Evolutionary conservation across 2,113 vertebrate genomes (phyloP), one percentile per base, ranked within the genome.

Genomic region (Cynoglossus semilaevis): DNA sequence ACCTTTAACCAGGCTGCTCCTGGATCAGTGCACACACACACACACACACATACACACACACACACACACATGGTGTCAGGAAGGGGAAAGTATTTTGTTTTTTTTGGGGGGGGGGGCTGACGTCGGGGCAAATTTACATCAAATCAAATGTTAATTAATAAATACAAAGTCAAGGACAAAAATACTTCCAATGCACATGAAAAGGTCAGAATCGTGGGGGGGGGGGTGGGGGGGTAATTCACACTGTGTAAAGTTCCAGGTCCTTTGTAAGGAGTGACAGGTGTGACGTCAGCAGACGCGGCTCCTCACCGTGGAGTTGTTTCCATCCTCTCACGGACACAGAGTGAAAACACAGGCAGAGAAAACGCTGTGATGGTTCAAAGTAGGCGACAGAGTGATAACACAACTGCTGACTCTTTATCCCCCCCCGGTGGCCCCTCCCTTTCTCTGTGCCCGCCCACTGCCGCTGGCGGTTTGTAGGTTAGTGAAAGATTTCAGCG

Each of bases 401-500:
- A 88, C 79, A 81, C 84, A 84, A 84, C 83, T 51, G 77, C 66
- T 43, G 77, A 47, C 74, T 70, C 72, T 71, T 83, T 83, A 88
- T 77, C 79, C 73, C 48, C 53, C 63, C 14, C n/a, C 9, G 47
- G 72, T 75, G 72, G 54, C 22, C 85, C 73, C 79, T 51, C 65
- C 53, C 58, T 9, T 11, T 11, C 37, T 13, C 52, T 13, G 8
- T 50, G 76, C 77, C 79, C 56, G 19, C 85, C 74, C 78, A 46
- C 70, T 29, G 57, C 67, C 72, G 79, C 79, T 68, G 74, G 55
- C 76, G 84, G 83, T 91, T 91, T 89, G 84, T 90, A 88, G 90
- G 89, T 91, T 91, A 90, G 74, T 70, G 87, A 90, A 91, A 90
- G 90, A 91, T 91, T 91, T 89, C 83, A 83, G 77, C 87, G 80